A percentile compares a stretch with the other conserved stretches of the same genome.
phyloP scores from a whole-genome alignment of 1,140 invertebrate species.

The Procambarus virginalis region DNA sequence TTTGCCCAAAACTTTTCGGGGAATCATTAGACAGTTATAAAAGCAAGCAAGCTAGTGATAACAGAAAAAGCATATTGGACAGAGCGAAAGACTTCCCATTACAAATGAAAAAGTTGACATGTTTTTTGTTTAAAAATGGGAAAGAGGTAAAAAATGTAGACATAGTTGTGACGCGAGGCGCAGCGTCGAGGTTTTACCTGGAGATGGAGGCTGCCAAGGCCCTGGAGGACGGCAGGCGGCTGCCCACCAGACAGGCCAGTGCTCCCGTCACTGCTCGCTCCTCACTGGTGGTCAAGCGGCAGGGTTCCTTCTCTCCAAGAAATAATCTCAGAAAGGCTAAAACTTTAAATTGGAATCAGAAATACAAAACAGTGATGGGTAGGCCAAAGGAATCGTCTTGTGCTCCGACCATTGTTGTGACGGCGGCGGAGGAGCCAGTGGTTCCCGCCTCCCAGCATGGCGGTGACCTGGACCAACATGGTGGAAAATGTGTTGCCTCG shows the following conservation, averaged over 20 bases:
- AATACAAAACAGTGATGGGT: slow-evolving; percentile 32
- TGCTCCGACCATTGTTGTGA: slow-evolving; percentile 17
- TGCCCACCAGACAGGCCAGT: not conserved
- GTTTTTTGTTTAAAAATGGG: slow-evolving; percentile 21
- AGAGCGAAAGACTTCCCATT: slow-evolving; percentile 22
- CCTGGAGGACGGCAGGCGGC: not conserved
- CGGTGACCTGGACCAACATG: too few relatives aligned
- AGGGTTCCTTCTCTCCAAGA: slow-evolving; percentile 23
- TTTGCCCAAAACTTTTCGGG: slow-evolving; percentile 15
- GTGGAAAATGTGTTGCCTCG: not conserved
- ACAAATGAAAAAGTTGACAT: slow-evolving; percentile 26
- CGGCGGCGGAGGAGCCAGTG: not conserved
- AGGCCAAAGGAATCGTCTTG: not conserved
- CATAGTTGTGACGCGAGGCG: not conserved
- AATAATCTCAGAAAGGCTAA: slow-evolving; percentile 4
- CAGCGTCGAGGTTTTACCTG: slow-evolving; percentile 7
- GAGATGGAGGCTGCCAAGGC: not conserved
- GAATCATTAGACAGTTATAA: not conserved
- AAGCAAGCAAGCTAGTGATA: not conserved
- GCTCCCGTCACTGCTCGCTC: not conserved
- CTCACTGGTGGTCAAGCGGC: not conserved
- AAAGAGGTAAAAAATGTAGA: not conserved
- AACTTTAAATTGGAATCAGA: slow-evolving; percentile 40
- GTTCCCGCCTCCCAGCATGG: not conserved
- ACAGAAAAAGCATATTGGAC: slow-evolving; percentile 16